Evolutionary conservation across 2,797 vertebrate species (phyloP).

Genomic region (Tadarida brasiliensis): DNA sequence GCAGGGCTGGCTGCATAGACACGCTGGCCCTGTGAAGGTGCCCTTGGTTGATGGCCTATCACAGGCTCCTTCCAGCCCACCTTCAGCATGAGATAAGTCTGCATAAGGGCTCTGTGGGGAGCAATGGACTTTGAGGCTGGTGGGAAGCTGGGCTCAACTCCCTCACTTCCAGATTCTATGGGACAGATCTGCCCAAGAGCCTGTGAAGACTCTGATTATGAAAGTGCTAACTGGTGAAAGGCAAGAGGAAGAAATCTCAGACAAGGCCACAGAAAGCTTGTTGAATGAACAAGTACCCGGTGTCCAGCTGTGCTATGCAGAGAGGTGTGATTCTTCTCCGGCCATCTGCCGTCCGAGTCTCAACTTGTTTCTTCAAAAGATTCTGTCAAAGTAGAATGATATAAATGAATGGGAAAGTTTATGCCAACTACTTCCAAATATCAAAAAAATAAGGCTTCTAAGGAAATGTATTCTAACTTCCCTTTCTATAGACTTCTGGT

Average conservation of each 20-base stretch:
- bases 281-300: constrained; percentile 90
- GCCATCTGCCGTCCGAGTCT: constrained; percentile 97
- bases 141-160: background rate
- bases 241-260: constrained; percentile 31
- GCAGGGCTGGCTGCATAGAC: background rate
- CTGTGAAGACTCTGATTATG: background rate
- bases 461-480: constrained; percentile 16
- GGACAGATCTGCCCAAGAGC: background rate
- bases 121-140: background rate
- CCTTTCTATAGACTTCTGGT: background rate
- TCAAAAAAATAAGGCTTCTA: constrained; percentile 5
- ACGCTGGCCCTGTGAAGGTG: background rate
- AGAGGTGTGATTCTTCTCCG: constrained; percentile 97
- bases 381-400: constrained; percentile 89
- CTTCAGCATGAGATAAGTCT: background rate
- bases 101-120: background rate
- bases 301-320: constrained; percentile 99
- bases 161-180: background rate
- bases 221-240: constrained; percentile 2
- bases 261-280: constrained; percentile 59
- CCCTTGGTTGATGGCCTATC: background rate
- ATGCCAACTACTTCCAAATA: background rate
- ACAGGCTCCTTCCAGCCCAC: background rate
- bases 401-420: constrained; percentile 52
- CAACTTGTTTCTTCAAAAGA: constrained; percentile 99